Evolutionary conservation across 2,888 invertebrate genomes (phyloP).

Genomic region (Adelphocoris suturalis): DNA sequence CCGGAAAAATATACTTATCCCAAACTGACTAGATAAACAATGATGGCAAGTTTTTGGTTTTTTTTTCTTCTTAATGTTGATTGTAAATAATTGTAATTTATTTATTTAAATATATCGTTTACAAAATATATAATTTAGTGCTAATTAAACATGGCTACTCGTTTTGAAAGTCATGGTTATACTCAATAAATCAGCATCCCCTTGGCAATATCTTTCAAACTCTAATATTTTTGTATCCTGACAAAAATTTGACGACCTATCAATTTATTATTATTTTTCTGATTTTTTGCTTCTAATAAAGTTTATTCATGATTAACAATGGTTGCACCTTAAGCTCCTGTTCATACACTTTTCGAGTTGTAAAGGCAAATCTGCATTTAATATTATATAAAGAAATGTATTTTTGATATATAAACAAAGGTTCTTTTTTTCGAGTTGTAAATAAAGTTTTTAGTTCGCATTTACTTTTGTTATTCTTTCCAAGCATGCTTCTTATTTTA

Average conservation of each 20-base stretch:
- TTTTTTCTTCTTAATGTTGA: neutral
- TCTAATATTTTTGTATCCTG: neutral
- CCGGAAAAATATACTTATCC: neutral
- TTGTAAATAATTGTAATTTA: slow-evolving; percentile 39
- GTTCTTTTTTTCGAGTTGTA: slow-evolving; percentile 60
- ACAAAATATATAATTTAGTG: neutral
- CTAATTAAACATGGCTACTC: neutral
- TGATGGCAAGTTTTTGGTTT: neutral
- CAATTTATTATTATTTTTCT: neutral
- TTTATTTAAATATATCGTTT: neutral
- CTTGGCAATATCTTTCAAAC: neutral
- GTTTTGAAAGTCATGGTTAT: neutral
- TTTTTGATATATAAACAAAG: slow-evolving; percentile 52
- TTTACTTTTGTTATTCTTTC: slow-evolving; percentile 51
- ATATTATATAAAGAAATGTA: slow-evolving; percentile 29
- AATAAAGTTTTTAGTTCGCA: slow-evolving; percentile 67
- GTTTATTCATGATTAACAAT: neutral
- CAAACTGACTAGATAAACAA: neutral
- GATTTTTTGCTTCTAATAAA: neutral
- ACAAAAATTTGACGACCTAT: neutral
- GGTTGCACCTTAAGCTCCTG: neutral
- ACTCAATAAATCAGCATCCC: neutral
- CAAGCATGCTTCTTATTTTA: slow-evolving; percentile 50
- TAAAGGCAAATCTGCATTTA: slow-evolving; percentile 43
- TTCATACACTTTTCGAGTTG: slow-evolving; percentile 28